These are phyloP conservation scores for Scartelaos histophorus DNA, from an alignment of 2,113 vertebrate species.

Conservation along the genomic window DNA sequence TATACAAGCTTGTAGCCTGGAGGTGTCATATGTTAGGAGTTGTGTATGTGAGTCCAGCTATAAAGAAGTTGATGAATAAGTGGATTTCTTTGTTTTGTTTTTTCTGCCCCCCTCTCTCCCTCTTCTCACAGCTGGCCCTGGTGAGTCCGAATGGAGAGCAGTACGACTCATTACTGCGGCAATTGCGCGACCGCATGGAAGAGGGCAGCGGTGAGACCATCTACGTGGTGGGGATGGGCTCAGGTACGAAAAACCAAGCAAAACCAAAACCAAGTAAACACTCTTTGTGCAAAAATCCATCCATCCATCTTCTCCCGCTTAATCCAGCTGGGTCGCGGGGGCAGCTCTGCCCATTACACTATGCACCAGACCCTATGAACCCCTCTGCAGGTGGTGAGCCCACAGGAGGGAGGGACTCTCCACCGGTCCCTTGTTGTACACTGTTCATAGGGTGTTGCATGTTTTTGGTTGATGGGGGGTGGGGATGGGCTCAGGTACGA, in stretches of 20 bases:
- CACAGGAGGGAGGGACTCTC: too few species aligned
- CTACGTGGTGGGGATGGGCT: conserved; percentile 97
- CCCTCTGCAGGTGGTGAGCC: too few species aligned
- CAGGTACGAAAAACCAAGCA: conserved; percentile 83
- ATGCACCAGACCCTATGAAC: too few species aligned
- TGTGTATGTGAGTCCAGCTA: conserved; percentile 25
- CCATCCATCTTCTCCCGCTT: too few species aligned
- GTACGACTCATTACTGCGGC: conserved; percentile 93
- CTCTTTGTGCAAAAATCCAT: background rate
- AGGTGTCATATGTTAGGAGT: conserved; percentile 36
- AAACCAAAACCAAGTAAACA: background rate
- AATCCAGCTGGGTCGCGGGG: too few species aligned
- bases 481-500: conserved; percentile 93
- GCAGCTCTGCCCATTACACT: too few species aligned
- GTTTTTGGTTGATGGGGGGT: too few species aligned
- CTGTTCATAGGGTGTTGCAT: too few species aligned
- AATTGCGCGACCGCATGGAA: conserved; percentile 94
- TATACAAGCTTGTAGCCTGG: conserved; percentile 16
- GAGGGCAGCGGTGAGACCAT: conserved; percentile 98
- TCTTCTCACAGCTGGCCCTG: conserved; percentile 84
- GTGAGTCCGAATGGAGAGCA: conserved; percentile 96
- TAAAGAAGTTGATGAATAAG: conserved; percentile 3
- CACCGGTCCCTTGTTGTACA: too few species aligned
- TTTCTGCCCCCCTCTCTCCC: background rate
- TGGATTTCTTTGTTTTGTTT: background rate